Conservation (phyloP, 2,113 vertebrate species). For the Mionectes macconnelli region DNA sequence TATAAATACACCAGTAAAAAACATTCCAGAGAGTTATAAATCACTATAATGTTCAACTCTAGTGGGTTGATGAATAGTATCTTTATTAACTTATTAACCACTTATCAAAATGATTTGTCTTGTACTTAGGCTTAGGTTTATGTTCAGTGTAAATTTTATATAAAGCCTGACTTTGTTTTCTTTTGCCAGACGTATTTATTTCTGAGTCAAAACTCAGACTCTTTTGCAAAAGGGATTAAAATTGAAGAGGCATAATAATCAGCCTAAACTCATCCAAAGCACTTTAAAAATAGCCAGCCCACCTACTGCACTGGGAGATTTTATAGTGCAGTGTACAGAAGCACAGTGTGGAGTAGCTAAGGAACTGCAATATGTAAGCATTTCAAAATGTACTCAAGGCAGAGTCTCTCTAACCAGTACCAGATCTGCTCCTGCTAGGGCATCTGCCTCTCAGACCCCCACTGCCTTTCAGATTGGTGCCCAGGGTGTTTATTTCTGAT, state of each 20-base stretch:
- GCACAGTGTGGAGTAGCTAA: slow-evolving; percentile 30
- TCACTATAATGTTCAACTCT: slow-evolving; percentile 10
- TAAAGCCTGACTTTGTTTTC: slow-evolving; percentile 35
- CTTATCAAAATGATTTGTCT: slow-evolving; percentile 34
- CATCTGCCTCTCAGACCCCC: neutral
- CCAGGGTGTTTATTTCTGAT: neutral
- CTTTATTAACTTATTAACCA: slow-evolving; percentile 48
- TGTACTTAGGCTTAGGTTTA: neutral
- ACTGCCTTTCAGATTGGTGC: neutral
- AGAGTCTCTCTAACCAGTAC: neutral
- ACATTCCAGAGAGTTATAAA: slow-evolving; percentile 45
- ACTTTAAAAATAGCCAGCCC: slow-evolving; percentile 70
- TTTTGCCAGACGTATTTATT: slow-evolving; percentile 10
- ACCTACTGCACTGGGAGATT: slow-evolving; percentile 62
- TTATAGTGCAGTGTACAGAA: slow-evolving; percentile 36
- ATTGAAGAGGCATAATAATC: slow-evolving; percentile 71
- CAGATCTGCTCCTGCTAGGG: neutral
- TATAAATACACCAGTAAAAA: slow-evolving; percentile 60
- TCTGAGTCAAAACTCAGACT: slow-evolving; percentile 58
- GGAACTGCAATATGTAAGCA: slow-evolving; percentile 10
- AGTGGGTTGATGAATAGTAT: slow-evolving; percentile 7
- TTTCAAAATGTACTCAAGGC: neutral
- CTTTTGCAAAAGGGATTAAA: slow-evolving; percentile 29
- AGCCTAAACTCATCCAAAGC: slow-evolving; percentile 67
- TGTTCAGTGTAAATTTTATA: neutral